Conservation (phyloP, 2,797 vertebrate genomes). For the Menidia menidia region DNA sequence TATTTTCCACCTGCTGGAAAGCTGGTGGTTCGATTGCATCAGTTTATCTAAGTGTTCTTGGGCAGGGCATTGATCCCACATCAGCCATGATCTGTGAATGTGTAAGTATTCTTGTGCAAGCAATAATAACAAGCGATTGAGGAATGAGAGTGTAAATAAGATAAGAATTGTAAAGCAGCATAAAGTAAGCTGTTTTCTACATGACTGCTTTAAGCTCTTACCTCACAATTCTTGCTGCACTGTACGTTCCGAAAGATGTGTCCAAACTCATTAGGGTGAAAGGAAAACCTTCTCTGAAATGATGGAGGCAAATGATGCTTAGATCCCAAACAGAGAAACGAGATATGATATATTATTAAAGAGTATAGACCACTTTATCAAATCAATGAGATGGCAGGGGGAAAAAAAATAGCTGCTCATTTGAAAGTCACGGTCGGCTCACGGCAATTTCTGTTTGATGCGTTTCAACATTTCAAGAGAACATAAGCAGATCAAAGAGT, state of each 20-base stretch:
- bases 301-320: constrained; percentile 59
- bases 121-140: background rate
- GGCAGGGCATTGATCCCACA: background rate
- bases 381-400: constrained; percentile 69
- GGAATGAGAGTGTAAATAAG: background rate
- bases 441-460: constrained; percentile 76
- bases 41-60: background rate
- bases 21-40: background rate
- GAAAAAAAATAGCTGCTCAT: constrained; percentile 55
- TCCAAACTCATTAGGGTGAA: constrained; percentile 65
- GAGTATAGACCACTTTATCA: constrained; percentile 79
- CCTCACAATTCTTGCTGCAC: constrained; percentile 38
- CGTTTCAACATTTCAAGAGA: constrained; percentile 77
- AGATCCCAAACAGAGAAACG: constrained; percentile 65
- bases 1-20: background rate
- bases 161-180: constrained; percentile 12
- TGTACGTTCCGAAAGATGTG: constrained; percentile 52
- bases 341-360: constrained; percentile 78
- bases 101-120: background rate
- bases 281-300: constrained; percentile 55
- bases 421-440: constrained; percentile 71
- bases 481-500: constrained; percentile 82
- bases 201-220: constrained; percentile 67
- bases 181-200: constrained; percentile 59
- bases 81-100: background rate